Evolutionary conservation across 2,113 vertebrate genomes (phyloP).

Genomic region (Columba livia): DNA sequence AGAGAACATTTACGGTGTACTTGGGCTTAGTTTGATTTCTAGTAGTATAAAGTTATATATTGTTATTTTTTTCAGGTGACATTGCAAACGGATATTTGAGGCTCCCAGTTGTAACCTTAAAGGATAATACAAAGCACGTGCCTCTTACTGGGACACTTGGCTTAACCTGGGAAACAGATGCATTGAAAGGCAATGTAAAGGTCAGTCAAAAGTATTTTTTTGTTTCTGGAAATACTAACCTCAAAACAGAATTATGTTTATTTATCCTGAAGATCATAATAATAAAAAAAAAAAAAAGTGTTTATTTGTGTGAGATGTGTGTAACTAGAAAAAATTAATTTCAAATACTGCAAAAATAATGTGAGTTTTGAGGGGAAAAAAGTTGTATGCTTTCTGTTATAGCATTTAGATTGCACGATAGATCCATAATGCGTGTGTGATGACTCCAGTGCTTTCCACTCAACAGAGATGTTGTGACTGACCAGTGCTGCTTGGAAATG

Average conservation of each 20-base stretch:
- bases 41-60: background rate
- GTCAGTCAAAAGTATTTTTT: constrained; percentile 51
- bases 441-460: background rate
- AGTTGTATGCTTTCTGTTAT: background rate
- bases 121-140: constrained; percentile 68
- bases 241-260: background rate
- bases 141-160: constrained; percentile 72
- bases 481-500: background rate
- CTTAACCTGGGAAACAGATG: constrained; percentile 72
- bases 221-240: background rate
- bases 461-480: background rate
- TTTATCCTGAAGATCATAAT: background rate
- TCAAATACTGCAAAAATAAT: background rate
- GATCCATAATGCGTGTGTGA: background rate
- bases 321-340: background rate
- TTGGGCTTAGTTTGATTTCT: background rate
- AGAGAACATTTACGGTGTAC: background rate
- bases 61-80: constrained; percentile 66
- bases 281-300: background rate
- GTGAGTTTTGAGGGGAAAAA: background rate
- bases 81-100: constrained; percentile 74
- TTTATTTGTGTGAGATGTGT: background rate
- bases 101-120: constrained; percentile 63
- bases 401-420: background rate
- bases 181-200: constrained; percentile 73